A percentile compares a stretch with the other conserved stretches of the same genome.
These are phyloP conservation scores for Indicator maculatus DNA, from an alignment of 2,113 vertebrate species.

Conservation along the genomic window DNA sequence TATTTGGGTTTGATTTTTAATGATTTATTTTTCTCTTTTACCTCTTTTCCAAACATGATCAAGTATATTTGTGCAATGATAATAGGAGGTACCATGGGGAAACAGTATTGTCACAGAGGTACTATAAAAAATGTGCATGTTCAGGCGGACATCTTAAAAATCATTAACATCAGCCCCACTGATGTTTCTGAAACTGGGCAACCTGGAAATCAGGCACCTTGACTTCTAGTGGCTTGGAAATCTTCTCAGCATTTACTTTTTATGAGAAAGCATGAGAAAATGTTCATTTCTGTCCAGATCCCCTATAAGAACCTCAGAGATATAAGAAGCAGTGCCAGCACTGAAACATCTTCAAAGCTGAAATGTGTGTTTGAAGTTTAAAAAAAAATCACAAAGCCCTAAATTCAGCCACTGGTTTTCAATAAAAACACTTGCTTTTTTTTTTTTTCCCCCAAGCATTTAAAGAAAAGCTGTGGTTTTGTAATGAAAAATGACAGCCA, in stretches of 20 bases:
- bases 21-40: rapidly evolving
- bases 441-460: not conserved
- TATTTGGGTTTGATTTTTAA: not conserved
- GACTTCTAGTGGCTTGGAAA: not conserved
- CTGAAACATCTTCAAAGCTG: conserved; percentile 49
- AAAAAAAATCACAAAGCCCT: not conserved
- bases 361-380: conserved; percentile 31
- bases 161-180: not conserved
- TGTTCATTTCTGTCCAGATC: conserved; percentile 42
- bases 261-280: conserved; percentile 47
- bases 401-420: conserved; percentile 5
- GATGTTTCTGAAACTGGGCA: not conserved
- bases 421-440: not conserved
- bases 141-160: not conserved
- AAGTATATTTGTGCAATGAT: not conserved
- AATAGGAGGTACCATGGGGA: not conserved
- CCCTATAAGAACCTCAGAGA: conserved; percentile 11
- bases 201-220: not conserved
- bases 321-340: conserved; percentile 5
- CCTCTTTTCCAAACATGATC: not conserved
- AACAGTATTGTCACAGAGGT: not conserved
- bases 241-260: conserved; percentile 1
- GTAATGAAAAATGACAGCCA: not conserved
- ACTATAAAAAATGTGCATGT: not conserved
- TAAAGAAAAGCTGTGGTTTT: not conserved